Percentiles rank a stretch among this genome's conserved stretches.
Conservation (phyloP, 2,888 invertebrate species). For the Andrena flavipes region DNA sequence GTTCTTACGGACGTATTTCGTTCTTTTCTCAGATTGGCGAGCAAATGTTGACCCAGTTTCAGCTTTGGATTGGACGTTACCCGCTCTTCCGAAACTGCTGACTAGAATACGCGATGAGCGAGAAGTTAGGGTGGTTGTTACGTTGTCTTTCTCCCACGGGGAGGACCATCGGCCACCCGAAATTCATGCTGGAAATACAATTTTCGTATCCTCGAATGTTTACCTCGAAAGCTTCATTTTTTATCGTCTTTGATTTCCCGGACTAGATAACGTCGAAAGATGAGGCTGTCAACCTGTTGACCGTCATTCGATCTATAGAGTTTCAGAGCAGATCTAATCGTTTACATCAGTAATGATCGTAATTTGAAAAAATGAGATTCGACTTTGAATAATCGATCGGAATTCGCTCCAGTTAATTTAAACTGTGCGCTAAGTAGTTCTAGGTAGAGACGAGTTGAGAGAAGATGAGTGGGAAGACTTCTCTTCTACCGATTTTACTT, state of each 20-base stretch:
- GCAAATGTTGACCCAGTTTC: slow-evolving; percentile 71
- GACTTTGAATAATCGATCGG: neutral
- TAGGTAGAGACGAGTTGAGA: neutral
- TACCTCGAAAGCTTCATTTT: slow-evolving; percentile 23
- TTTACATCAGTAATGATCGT: too few species aligned
- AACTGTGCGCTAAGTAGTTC: too few species aligned
- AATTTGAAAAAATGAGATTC: too few species aligned
- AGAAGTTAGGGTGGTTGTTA: slow-evolving; percentile 59
- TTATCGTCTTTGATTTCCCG: slow-evolving; percentile 23
- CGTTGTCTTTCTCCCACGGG: slow-evolving; percentile 52
- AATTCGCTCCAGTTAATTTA: neutral
- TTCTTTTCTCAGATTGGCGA: slow-evolving; percentile 70
- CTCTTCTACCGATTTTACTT: neutral
- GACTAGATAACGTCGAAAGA: neutral
- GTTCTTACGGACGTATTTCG: slow-evolving; percentile 68
- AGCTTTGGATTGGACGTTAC: slow-evolving; percentile 67
- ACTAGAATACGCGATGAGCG: slow-evolving; percentile 71
- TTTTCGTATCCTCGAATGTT: slow-evolving; percentile 28
- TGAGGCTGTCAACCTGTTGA: slow-evolving; percentile 27
- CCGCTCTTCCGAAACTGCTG: slow-evolving; percentile 72
- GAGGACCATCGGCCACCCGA: slow-evolving; percentile 40
- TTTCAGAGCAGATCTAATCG: neutral
- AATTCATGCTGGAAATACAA: slow-evolving; percentile 50
- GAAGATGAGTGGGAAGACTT: neutral
- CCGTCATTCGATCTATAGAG: neutral